These are phyloP conservation scores for Campodea augens DNA, from an alignment of 1,140 invertebrate genomes.

Conservation along the genomic window DNA sequence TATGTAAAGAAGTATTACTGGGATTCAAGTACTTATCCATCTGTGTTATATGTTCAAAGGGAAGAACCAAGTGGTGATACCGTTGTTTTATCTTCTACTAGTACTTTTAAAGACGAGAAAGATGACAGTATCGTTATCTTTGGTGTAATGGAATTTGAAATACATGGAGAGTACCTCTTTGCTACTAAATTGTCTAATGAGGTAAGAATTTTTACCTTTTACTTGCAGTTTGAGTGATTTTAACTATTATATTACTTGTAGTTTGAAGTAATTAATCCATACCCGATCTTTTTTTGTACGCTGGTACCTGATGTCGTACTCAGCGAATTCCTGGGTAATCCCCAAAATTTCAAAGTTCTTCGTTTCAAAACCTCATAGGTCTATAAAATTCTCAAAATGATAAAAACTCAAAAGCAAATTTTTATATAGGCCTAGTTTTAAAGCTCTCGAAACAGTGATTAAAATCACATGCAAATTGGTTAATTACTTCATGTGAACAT, in stretches of 20 bases:
- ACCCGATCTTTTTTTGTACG: no score
- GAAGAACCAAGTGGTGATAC: constrained; percentile 38
- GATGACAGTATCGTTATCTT: constrained; percentile 34
- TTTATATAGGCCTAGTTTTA: no score
- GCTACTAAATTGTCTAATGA: constrained; percentile 37
- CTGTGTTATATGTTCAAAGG: constrained; percentile 45
- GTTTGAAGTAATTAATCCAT: constrained; percentile 16
- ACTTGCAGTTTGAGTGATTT: background rate
- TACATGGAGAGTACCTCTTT: constrained; percentile 68
- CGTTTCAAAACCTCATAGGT: no score
- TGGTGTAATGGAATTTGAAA: constrained; percentile 58
- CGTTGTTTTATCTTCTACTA: constrained; percentile 33
- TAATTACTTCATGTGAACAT: no score
- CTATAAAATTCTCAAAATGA: no score
- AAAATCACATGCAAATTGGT: no score
- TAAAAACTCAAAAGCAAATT: no score
- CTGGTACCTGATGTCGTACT: no score
- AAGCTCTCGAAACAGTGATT: no score
- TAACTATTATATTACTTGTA: no score
- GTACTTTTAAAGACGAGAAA: constrained; percentile 22
- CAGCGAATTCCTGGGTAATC: no score
- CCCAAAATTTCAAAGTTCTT: no score
- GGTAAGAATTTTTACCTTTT: constrained; percentile 13
- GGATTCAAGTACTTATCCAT: constrained; percentile 26
- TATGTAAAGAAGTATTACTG: constrained; percentile 59